A percentile compares a stretch with the other conserved stretches of the same genome.
These are phyloP conservation scores for Eulemur albifrons DNA, from an alignment of 2,797 vertebrate species.

Conservation along the genomic window DNA sequence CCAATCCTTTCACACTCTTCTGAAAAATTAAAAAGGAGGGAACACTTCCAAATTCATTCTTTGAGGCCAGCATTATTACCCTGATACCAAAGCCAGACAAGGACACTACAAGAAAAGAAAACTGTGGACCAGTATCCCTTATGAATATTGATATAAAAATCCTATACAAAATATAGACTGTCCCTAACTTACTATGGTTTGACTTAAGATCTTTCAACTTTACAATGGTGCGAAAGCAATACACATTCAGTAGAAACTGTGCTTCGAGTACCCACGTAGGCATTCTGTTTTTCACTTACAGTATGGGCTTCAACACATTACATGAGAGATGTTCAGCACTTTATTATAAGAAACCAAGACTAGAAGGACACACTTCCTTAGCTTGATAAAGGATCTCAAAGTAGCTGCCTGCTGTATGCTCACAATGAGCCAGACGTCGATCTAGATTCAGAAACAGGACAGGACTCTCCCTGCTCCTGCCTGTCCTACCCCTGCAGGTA, in stretches of 20 bases:
- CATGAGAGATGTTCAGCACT: neutral
- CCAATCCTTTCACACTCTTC: neutral
- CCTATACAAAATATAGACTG: neutral
- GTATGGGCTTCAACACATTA: neutral
- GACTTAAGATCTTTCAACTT: neutral
- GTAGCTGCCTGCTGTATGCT: neutral
- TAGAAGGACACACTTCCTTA: neutral
- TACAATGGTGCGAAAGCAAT: neutral
- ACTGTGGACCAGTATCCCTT: neutral
- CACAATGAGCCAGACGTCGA: neutral
- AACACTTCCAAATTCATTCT: neutral
- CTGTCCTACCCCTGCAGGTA: neutral
- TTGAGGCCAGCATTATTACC: neutral
- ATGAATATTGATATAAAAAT: neutral
- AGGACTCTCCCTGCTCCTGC: neutral
- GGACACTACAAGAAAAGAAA: neutral
- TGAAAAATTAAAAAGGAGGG: neutral
- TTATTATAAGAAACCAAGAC: neutral
- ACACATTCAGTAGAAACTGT: neutral
- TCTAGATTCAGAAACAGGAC: neutral
- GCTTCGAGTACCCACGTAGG: neutral
- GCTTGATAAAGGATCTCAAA: neutral
- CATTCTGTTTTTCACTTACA: neutral
- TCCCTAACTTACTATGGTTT: neutral
- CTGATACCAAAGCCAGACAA: neutral